Conservation (phyloP, 2,888 invertebrate species). For the Odiellus spinosus region DNA sequence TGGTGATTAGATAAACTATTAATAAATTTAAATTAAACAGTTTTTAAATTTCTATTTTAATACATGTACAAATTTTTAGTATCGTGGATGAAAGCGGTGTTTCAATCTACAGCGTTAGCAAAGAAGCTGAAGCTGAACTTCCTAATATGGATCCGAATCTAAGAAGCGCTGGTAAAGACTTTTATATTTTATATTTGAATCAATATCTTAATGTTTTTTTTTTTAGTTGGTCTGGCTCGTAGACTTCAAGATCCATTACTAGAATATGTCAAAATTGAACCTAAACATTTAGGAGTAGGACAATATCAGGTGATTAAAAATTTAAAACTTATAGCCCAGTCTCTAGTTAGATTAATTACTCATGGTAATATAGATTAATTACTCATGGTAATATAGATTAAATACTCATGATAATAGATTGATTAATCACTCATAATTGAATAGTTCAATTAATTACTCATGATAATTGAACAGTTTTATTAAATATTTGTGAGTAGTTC, state of each 20-base stretch:
- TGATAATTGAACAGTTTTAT: no score
- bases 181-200: neutral
- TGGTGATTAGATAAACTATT: conserved; percentile 24
- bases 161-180: conserved; percentile 48
- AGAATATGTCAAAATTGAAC: conserved; percentile 83
- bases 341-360: no score
- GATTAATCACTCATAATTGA: no score
- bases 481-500: no score
- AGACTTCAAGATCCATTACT: conserved; percentile 76
- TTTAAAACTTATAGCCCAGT: neutral
- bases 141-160: conserved; percentile 65
- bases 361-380: no score
- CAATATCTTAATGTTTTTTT: neutral
- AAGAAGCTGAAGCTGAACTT: conserved; percentile 66
- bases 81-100: conserved; percentile 83
- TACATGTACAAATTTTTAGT: conserved; percentile 40
- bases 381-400: no score
- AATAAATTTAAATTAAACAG: no score
- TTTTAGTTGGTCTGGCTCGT: conserved; percentile 49
- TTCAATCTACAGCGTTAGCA: conserved; percentile 77
- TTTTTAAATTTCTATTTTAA: no score
- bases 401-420: no score
- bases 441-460: no score
- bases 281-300: conserved; percentile 76
- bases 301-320: conserved; percentile 46